phyloP scores from a whole-genome alignment of 2,797 vertebrate species.

The Molossus molossus region DNA sequence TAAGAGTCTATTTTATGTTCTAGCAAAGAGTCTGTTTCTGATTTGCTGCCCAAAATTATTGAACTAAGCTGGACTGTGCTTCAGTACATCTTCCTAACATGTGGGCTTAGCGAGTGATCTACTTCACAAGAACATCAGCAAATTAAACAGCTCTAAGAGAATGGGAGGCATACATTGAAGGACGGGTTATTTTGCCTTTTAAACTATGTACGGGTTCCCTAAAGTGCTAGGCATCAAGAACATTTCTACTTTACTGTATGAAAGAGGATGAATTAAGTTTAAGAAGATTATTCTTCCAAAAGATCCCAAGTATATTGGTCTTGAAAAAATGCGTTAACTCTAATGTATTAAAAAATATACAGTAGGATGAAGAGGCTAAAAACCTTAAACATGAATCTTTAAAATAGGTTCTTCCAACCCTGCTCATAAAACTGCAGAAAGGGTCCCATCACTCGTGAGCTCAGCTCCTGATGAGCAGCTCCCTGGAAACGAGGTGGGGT shows the following conservation, averaged over 20 bases:
- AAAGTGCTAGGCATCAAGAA: slow-evolving; percentile 37
- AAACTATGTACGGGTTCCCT: background rate
- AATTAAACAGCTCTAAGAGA: slow-evolving; percentile 71
- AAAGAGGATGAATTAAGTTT: slow-evolving; percentile 62
- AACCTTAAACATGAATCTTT: slow-evolving; percentile 38
- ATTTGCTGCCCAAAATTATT: slow-evolving; percentile 76
- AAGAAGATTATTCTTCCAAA: slow-evolving; percentile 59
- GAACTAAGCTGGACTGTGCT: slow-evolving; percentile 74
- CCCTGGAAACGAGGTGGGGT: background rate
- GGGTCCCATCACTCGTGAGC: background rate
- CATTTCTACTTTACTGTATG: slow-evolving; percentile 38
- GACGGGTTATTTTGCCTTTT: slow-evolving; percentile 49
- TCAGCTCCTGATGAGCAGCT: background rate
- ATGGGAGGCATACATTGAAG: slow-evolving; percentile 9
- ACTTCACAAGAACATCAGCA: slow-evolving; percentile 58
- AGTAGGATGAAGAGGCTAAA: slow-evolving; percentile 9
- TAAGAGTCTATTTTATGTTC: slow-evolving; percentile 62
- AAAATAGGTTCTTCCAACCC: slow-evolving; percentile 40
- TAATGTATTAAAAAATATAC: slow-evolving; percentile 47
- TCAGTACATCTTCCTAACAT: slow-evolving; percentile 66
- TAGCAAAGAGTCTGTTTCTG: slow-evolving; percentile 71
- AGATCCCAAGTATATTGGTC: slow-evolving; percentile 24
- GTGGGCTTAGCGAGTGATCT: slow-evolving; percentile 59
- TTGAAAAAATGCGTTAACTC: slow-evolving; percentile 59
- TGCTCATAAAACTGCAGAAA: background rate